Percentiles rank a stretch among this genome's conserved stretches.
phyloP scores from a whole-genome alignment of 2,888 invertebrate genomes.

The Pollenia griseotomentosa region DNA sequence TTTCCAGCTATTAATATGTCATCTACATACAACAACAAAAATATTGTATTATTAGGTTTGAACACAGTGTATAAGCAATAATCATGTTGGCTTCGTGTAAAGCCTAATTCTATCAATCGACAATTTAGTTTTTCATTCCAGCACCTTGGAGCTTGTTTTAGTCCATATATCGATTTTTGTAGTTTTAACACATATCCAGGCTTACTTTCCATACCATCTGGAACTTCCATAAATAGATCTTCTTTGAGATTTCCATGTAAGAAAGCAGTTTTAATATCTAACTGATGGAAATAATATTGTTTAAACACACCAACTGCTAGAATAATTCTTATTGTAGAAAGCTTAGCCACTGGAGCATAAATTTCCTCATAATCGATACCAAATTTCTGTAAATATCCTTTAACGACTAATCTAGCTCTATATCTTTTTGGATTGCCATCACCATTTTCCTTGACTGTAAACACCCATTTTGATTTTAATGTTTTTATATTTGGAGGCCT shows the following conservation, averaged over 20 bases:
- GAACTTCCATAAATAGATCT: constrained; percentile 54
- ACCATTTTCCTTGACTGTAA: constrained; percentile 52
- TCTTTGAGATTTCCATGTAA: constrained; percentile 60
- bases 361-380: constrained; percentile 61
- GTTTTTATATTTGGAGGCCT: constrained; percentile 13
- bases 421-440: constrained; percentile 35
- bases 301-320: constrained; percentile 44
- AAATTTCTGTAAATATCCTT: constrained; percentile 58
- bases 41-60: not conserved
- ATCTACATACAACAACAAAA: constrained; percentile 48
- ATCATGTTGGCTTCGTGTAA: constrained; percentile 35
- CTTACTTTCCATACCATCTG: constrained; percentile 43
- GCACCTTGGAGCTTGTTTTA: constrained; percentile 60
- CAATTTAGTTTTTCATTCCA: constrained; percentile 59
- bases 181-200: constrained; percentile 14
- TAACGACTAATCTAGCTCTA: constrained; percentile 60
- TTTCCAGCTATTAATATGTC: constrained; percentile 45
- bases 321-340: constrained; percentile 55
- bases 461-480: constrained; percentile 56
- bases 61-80: too few relatives aligned
- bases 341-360: constrained; percentile 65
- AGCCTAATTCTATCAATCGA: not conserved
- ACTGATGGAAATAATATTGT: constrained; percentile 43
- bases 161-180: constrained; percentile 47
- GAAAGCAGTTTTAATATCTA: constrained; percentile 61